Evolutionary conservation across 2,113 vertebrate species (phyloP), one percentile per base, ranked within the genome.

Genomic region (Takifugu flavidus): DNA sequence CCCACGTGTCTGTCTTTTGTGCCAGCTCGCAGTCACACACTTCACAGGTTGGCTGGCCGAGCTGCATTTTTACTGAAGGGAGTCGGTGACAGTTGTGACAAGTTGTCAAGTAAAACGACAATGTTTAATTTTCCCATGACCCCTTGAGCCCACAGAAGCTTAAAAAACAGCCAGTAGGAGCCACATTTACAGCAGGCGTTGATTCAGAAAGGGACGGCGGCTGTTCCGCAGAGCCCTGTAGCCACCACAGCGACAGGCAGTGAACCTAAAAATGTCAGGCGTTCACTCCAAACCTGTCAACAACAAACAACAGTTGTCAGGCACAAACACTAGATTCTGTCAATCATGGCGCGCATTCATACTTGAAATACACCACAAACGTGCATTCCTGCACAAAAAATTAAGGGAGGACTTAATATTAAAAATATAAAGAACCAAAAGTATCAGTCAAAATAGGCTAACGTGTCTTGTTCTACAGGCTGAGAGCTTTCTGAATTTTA

Each of bases 271-370:
- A 79, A 82, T 50, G 71, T 84, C 86, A 80, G 65, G 59, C 74
- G 60, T 79, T 80, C 82, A 79, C 75, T 72, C 66, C 83, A 82
- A 74, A 82, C 76, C 76, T 43, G 77, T 79, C 67, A 64, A 56
- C 61, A 80, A 82, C 79, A 84, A 85, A 88, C 78, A 85, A 59
- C 71, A 70, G 77, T 78, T 87, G 88, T 85, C 86, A 86, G 71
- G 69, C 25, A 44, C 54, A 56, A 80, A 87, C 79, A 87, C 78
- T 75, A 31, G 75, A 77, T 79, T 73, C 68, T 82, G 88, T 65
- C 88, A 88, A 67, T 89, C 87, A 83, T 49, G 53, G 42, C 53
- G 50, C 56, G 73, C 82, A 78, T 83, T 83, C 83, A 83, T 73
- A 76, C 74, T 57, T 52, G 59, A 81, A 83, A 70, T 68, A 60